A percentile compares a stretch with the other conserved stretches of the same genome.
These are phyloP conservation scores for Sebastiscus albofasciatus DNA, from an alignment of 2,797 vertebrate genomes.

Conservation along the genomic window DNA sequence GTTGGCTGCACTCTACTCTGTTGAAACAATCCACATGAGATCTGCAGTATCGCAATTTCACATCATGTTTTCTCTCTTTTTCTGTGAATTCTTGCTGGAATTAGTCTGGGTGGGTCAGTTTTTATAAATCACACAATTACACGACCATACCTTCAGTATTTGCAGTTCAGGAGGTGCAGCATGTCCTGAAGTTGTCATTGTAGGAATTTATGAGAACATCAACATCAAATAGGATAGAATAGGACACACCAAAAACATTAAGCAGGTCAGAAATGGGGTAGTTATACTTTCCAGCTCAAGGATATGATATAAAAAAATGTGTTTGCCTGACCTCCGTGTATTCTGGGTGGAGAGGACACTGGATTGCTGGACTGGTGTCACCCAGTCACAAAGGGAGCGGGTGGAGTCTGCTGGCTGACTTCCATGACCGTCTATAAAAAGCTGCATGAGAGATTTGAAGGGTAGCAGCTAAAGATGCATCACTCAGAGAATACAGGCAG, in stretches of 20 bases:
- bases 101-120: slow-evolving; percentile 4
- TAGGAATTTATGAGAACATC: neutral
- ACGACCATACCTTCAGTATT: slow-evolving; percentile 11
- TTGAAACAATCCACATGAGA: slow-evolving; percentile 12
- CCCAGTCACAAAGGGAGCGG: slow-evolving; percentile 12
- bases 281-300: neutral
- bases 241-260: neutral
- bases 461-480: slow-evolving; percentile 36
- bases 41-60: neutral
- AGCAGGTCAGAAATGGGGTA: neutral
- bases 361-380: slow-evolving; percentile 18
- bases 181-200: slow-evolving; percentile 13
- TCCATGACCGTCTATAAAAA: slow-evolving; percentile 53
- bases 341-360: slow-evolving; percentile 24
- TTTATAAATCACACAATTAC: slow-evolving; percentile 11
- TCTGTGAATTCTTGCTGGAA: neutral
- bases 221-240: no score
- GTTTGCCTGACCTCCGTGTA: slow-evolving; percentile 17
- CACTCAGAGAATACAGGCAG: neutral
- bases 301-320: slow-evolving; percentile 7
- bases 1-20: slow-evolving; percentile 47
- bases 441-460: slow-evolving; percentile 44
- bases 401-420: slow-evolving; percentile 37
- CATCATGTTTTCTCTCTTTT: slow-evolving; percentile 7
- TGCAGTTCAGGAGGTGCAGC: neutral